phyloP scores from a whole-genome alignment of 2,888 invertebrate genomes.

The Yponomeuta evonymella region DNA sequence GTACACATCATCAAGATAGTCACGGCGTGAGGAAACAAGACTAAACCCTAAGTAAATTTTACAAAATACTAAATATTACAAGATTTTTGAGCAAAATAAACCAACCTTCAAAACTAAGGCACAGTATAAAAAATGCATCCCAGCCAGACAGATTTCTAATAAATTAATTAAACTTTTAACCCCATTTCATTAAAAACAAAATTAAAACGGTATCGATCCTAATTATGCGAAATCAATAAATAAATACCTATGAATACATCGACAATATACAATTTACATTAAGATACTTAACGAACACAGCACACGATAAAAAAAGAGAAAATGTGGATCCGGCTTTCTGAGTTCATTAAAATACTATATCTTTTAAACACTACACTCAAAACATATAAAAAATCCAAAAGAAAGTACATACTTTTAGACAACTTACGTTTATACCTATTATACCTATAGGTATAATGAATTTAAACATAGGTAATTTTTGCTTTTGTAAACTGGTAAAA shows the following conservation, averaged over 20 bases:
- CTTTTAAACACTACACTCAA: slow-evolving; percentile 62
- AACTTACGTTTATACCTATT: background rate
- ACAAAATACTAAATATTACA: slow-evolving; percentile 48
- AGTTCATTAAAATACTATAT: slow-evolving; percentile 48
- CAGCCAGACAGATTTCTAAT: slow-evolving; percentile 61
- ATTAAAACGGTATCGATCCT: slow-evolving; percentile 51
- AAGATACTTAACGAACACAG: slow-evolving; percentile 70
- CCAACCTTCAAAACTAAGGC: slow-evolving; percentile 14
- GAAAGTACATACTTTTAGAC: background rate
- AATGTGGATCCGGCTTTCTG: slow-evolving; percentile 60
- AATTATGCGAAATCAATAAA: slow-evolving; percentile 70
- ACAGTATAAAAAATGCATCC: slow-evolving; percentile 48
- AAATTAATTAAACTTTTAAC: slow-evolving; percentile 32
- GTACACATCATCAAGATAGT: slow-evolving; percentile 19
- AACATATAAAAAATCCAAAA: slow-evolving; percentile 57
- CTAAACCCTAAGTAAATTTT: slow-evolving; percentile 57
- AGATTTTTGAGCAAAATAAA: slow-evolving; percentile 65
- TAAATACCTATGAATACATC: slow-evolving; percentile 66
- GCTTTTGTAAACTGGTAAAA: background rate
- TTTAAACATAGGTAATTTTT: background rate
- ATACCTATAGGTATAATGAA: background rate
- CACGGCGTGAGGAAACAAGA: slow-evolving; percentile 39
- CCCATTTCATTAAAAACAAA: slow-evolving; percentile 42
- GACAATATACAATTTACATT: slow-evolving; percentile 74
- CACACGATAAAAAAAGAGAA: slow-evolving; percentile 60